These are phyloP conservation scores for Centruroides vittatus DNA, from an alignment of 1,140 invertebrate species.

Conservation along the genomic window DNA sequence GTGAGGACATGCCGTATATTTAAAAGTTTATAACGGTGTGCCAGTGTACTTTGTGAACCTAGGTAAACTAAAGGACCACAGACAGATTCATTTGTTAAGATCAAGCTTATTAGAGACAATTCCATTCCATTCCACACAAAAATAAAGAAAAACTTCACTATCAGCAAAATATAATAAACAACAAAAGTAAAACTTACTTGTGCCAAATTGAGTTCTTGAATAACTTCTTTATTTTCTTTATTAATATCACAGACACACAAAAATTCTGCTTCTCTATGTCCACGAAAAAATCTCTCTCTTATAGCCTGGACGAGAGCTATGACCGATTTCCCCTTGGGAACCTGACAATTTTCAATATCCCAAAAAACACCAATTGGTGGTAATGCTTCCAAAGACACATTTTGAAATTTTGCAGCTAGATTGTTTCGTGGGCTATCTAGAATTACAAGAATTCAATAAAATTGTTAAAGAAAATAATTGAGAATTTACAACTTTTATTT, in stretches of 20 bases:
- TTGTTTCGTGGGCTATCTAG: constrained; percentile 1
- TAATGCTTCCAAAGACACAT: constrained; percentile 20
- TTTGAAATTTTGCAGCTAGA: constrained; percentile 14
- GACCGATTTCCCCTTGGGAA: constrained; percentile 65
- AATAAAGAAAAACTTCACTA: no score
- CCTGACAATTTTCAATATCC: constrained; percentile 83
- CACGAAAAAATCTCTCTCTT: constrained; percentile 55
- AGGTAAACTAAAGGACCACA: no score
- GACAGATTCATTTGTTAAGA: no score
- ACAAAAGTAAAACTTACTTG: constrained; percentile 41
- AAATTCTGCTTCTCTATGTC: constrained; percentile 72
- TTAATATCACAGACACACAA: constrained; percentile 56
- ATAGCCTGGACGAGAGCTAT: constrained; percentile 59
- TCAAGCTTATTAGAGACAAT: no score
- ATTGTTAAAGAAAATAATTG: no score
- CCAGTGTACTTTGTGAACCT: no score
- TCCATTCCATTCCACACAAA: no score
- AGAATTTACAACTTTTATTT: no score
- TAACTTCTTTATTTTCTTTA: constrained; percentile 57
- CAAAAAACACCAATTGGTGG: constrained; percentile 77
- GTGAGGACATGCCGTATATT: no score
- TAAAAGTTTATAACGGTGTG: no score
- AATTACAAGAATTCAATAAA: no score
- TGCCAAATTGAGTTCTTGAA: constrained; percentile 73
- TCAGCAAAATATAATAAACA: no score